These are phyloP conservation scores for Scalopus aquaticus DNA, from an alignment of 2,113 vertebrate genomes.

Conservation along the genomic window DNA sequence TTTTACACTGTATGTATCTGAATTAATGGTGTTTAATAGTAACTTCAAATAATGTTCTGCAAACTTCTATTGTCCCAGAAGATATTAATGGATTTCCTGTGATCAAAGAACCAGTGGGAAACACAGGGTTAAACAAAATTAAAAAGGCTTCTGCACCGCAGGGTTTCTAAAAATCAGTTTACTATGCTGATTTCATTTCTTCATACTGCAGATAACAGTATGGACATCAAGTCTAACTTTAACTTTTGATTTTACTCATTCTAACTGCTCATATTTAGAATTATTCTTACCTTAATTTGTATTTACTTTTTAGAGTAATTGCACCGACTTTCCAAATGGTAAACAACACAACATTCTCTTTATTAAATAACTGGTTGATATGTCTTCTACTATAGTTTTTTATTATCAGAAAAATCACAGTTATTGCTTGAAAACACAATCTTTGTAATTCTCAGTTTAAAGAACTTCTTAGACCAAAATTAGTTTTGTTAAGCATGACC, in stretches of 20 bases:
- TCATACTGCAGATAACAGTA: background rate
- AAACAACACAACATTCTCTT: slow-evolving; percentile 5
- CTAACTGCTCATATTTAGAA: slow-evolving; percentile 30
- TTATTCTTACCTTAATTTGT: background rate
- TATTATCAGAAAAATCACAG: background rate
- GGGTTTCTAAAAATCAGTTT: background rate
- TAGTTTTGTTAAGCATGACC: background rate
- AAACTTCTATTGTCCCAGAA: background rate
- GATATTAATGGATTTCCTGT: background rate
- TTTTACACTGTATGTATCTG: background rate
- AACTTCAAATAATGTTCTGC: slow-evolving; percentile 21
- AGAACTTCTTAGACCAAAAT: background rate
- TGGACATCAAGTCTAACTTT: background rate
- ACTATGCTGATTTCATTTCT: slow-evolving; percentile 7
- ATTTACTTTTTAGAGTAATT: background rate
- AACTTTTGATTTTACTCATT: slow-evolving; percentile 18
- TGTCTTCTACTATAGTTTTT: background rate
- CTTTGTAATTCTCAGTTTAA: background rate
- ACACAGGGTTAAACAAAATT: background rate
- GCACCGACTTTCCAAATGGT: background rate
- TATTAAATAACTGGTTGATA: slow-evolving; percentile 20
- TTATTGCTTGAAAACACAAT: slow-evolving; percentile 13
- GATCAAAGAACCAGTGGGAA: background rate
- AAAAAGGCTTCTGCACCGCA: slow-evolving; percentile 21
- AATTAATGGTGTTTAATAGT: background rate